phyloP scores from a whole-genome alignment of 2,113 vertebrate species.

The Marmota flaviventris region DNA sequence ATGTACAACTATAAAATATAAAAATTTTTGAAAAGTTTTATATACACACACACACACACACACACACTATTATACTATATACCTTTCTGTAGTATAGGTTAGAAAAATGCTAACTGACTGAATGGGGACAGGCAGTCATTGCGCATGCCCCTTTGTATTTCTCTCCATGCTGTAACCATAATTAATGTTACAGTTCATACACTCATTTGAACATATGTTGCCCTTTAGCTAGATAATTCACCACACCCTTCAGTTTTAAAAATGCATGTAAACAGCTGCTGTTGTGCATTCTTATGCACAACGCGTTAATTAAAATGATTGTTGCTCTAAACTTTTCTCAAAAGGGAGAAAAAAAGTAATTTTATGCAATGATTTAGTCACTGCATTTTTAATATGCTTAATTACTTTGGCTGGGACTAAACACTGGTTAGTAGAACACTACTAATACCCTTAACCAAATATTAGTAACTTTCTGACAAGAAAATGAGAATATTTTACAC shows the following conservation, averaged over 20 bases:
- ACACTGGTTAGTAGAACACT: neutral
- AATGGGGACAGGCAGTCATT: neutral
- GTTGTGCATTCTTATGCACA: neutral
- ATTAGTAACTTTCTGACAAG: neutral
- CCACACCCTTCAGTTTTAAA: neutral
- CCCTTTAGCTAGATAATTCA: neutral
- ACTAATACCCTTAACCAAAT: neutral
- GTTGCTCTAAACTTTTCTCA: conserved; percentile 22
- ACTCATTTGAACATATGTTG: neutral
- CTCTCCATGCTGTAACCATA: neutral
- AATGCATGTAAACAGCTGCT: neutral
- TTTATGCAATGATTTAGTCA: conserved; percentile 7
- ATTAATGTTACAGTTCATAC: neutral
- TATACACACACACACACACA: neutral
- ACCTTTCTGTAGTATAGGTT: neutral
- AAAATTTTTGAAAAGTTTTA: too few relatives aligned
- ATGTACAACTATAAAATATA: too few relatives aligned
- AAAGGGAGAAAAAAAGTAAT: conserved; percentile 11
- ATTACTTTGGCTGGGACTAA: neutral
- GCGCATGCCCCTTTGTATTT: neutral
- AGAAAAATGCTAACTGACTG: neutral
- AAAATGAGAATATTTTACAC: conserved; percentile 15
- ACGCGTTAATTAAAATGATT: conserved; percentile 5
- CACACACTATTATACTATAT: neutral
- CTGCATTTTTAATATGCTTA: neutral